Evolutionary conservation across 64 coral and sea anemone genomes (phyloP).

Genomic region (Porites australiensis): DNA sequence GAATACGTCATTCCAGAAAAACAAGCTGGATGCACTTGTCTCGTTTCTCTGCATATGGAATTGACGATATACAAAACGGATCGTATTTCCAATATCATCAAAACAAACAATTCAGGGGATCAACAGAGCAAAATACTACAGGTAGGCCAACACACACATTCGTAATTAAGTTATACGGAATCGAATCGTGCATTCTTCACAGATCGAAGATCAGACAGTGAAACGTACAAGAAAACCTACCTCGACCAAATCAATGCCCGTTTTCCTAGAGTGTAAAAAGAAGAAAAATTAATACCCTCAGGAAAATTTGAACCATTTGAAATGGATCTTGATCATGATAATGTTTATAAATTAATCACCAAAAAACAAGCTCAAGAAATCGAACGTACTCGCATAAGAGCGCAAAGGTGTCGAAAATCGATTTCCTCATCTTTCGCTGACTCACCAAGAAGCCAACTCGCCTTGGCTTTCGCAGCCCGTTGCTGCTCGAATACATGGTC

Average conservation of each 20-base stretch:
- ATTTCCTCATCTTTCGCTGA: constrained; percentile 89
- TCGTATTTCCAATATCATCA: not conserved
- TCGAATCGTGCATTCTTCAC: too few species aligned
- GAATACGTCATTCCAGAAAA: too few species aligned
- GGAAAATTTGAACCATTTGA: not conserved
- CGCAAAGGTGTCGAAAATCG: constrained; percentile 81
- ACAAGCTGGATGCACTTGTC: too few species aligned
- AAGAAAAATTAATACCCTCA: not conserved
- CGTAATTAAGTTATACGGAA: too few species aligned
- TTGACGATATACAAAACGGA: not conserved
- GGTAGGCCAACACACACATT: not conserved
- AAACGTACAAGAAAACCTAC: constrained; percentile 49
- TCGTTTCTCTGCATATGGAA: too few species aligned
- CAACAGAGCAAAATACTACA: not conserved
- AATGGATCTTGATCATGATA: not conserved
- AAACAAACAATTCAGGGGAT: constrained; percentile 12
- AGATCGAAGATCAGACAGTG: not conserved
- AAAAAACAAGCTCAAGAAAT: constrained; percentile 6
- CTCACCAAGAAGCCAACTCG: constrained; percentile 89
- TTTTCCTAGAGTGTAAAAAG: constrained; percentile 68
- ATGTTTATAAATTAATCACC: not conserved
- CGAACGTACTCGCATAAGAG: constrained; percentile 77
- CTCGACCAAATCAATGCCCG: constrained; percentile 87
- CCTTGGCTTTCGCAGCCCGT: constrained; percentile 63
- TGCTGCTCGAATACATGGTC: constrained; percentile 58